Percentiles rank a stretch among this genome's conserved stretches.
Evolutionary conservation across 1,140 invertebrate species (phyloP).

Genomic region (Drosophila punjabiensis): DNA sequence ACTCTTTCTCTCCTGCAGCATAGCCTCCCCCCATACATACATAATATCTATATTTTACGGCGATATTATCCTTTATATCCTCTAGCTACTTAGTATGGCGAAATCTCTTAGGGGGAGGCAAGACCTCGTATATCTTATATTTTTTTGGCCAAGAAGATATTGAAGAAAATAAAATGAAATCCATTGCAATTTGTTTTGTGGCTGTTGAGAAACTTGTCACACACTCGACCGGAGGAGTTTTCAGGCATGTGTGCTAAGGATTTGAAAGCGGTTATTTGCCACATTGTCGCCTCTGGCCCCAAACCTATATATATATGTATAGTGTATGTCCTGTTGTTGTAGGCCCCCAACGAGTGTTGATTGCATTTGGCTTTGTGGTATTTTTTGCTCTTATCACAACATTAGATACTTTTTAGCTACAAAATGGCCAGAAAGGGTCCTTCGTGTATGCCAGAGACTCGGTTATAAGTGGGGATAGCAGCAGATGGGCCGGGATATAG

Average conservation of each 20-base stretch:
- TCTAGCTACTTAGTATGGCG: conserved; percentile 55
- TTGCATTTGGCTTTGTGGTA: conserved; percentile 68
- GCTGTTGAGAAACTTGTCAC: conserved; percentile 70
- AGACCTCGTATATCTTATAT: conserved; percentile 1
- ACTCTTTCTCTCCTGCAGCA: conserved; percentile 24
- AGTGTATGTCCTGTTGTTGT: conserved; percentile 15
- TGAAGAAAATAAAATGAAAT: conserved; percentile 68
- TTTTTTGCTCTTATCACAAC: conserved; percentile 47
- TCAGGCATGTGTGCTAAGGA: conserved; percentile 21
- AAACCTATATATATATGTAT: background rate
- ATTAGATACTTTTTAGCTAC: conserved; percentile 68
- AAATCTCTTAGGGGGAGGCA: background rate
- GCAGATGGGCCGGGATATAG: conserved; percentile 25
- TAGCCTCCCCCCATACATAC: conserved; percentile 8
- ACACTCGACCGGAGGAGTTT: conserved; percentile 71
- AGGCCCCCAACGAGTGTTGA: conserved; percentile 60
- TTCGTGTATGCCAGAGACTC: background rate
- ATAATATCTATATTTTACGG: conserved; percentile 25
- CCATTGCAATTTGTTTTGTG: conserved; percentile 74
- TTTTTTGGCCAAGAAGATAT: conserved; percentile 40
- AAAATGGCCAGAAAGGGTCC: conserved; percentile 53
- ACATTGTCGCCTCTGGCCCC: conserved; percentile 63
- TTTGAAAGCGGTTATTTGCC: conserved; percentile 73
- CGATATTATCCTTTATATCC: conserved; percentile 34
- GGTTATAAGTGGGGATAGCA: conserved; percentile 7